Evolutionary conservation across 2,888 invertebrate species (phyloP), one percentile per base, ranked within the genome.

Genomic region (Criorhina ranunculi): DNA sequence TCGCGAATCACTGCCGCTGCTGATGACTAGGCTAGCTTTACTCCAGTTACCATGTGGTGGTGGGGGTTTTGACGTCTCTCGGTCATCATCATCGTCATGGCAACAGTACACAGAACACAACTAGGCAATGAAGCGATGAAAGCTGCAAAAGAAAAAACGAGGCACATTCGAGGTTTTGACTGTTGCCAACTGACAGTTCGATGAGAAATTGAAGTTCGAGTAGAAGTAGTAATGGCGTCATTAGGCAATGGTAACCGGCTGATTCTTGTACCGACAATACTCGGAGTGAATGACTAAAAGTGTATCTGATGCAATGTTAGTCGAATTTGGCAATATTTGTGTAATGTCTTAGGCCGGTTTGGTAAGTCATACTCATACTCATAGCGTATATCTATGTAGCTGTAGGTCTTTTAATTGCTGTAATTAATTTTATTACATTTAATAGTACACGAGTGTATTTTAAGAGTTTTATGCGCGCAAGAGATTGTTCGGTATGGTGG

Each of bases 301-400:
- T 77, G 59, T 60, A 35, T 44, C 67, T 77, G 60, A 53, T 51
- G 76, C 75, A 67, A 77, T 42, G 35, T 44, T 67, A 44, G 60
- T 35, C 67, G 67, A 77, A 59, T 77, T 77, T 64, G 55, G 73
- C 35, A 46, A 64, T 75, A 49, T 75, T 55, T 66, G 37, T 55
- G 53, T n/a, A 17, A n/a, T 46, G 55, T 75, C 37, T 46, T 35
- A 35, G 66, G 55, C 55, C 75, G 49, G 75, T 66, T 75, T 40
- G 29, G 64, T 64, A 55, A 73, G 42, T 64, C 64, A n/a, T n/a
- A n/a, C n/a, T n/a, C n/a, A n/a, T n/a, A n/a, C n/a, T n/a, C n/a
- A 64, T 55, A 53, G 42, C 42, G 46, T 19, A 44, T 9, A n/a
- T n/a, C n/a, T 24, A n/a, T 24, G 17, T 51, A 46, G 42, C 46